Percentiles rank a stretch among this genome's conserved stretches.
Conservation (phyloP, 2,797 vertebrate genomes). For the Siniperca obscura region DNA sequence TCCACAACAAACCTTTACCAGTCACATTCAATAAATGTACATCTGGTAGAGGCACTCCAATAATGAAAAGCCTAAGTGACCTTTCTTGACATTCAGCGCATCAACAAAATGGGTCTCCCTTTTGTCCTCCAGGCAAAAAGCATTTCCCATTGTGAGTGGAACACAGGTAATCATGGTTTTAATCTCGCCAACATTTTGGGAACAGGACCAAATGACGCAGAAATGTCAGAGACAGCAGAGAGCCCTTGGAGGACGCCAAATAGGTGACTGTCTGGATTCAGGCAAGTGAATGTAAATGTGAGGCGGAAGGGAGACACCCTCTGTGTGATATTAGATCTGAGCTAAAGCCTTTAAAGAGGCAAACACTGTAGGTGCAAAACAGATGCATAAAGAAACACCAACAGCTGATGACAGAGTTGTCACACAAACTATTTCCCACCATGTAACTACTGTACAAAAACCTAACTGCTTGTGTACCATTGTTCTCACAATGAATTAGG, state of each 20-base stretch:
- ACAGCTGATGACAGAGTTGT: background rate
- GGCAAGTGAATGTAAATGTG: slow-evolving; percentile 37
- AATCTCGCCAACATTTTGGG: slow-evolving; percentile 33
- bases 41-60: slow-evolving; percentile 26
- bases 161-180: slow-evolving; percentile 48
- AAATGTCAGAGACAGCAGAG: slow-evolving; percentile 64
- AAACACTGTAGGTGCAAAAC: slow-evolving; percentile 12
- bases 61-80: slow-evolving; percentile 52
- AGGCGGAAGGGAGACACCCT: slow-evolving; percentile 23
- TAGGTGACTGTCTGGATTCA: slow-evolving; percentile 26
- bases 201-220: slow-evolving; percentile 39
- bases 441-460: background rate
- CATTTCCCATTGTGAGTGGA: slow-evolving; percentile 33
- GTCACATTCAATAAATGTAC: slow-evolving; percentile 41
- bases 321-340: slow-evolving; percentile 26
- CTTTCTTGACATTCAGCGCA: slow-evolving; percentile 58
- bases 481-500: background rate
- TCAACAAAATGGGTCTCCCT: slow-evolving; percentile 39
- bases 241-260: slow-evolving; percentile 20
- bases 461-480: background rate
- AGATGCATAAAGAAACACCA: background rate
- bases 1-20: slow-evolving; percentile 18
- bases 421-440: background rate
- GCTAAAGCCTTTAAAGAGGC: slow-evolving; percentile 52
- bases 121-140: slow-evolving; percentile 48